phyloP scores from a whole-genome alignment of 2,888 invertebrate genomes.

The Eristalinus sepulchralis region DNA sequence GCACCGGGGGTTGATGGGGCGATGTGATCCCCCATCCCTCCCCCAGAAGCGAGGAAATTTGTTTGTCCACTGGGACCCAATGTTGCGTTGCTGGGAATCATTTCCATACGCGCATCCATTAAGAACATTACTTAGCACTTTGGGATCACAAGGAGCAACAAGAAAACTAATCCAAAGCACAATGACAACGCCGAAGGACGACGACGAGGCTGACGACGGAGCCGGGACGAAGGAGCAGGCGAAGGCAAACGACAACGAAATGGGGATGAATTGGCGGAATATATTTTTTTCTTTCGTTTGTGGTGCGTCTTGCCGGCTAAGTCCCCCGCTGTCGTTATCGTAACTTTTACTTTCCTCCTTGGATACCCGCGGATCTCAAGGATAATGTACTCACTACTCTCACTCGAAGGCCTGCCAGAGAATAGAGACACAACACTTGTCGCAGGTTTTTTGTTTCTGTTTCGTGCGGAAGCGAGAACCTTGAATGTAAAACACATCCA shows the following conservation, averaged over 20 bases:
- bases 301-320: conserved; percentile 33
- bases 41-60: conserved; percentile 15
- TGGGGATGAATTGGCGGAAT: conserved; percentile 56
- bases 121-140: conserved; percentile 71
- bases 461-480: conserved; percentile 27
- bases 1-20: background rate
- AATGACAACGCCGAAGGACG: conserved; percentile 43
- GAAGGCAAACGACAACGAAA: conserved; percentile 21
- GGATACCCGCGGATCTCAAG: conserved; percentile 55
- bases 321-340: conserved; percentile 68
- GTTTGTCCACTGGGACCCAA: conserved; percentile 59
- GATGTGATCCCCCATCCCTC: background rate
- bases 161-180: conserved; percentile 62
- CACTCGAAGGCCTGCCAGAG: background rate
- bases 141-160: conserved; percentile 61
- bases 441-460: conserved; percentile 21
- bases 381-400: conserved; percentile 54
- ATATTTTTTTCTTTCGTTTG: conserved; percentile 10
- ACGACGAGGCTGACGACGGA: background rate
- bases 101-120: conserved; percentile 71
- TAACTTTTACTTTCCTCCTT: conserved; percentile 47
- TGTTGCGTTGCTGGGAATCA: conserved; percentile 51
- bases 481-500: conserved; percentile 56
- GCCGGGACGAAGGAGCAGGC: conserved; percentile 5
- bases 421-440: conserved; percentile 38